Percentiles rank a stretch among this genome's conserved stretches.
These are phyloP conservation scores for Agapostemon virescens DNA, from an alignment of 2,888 invertebrate genomes.

Conservation along the genomic window DNA sequence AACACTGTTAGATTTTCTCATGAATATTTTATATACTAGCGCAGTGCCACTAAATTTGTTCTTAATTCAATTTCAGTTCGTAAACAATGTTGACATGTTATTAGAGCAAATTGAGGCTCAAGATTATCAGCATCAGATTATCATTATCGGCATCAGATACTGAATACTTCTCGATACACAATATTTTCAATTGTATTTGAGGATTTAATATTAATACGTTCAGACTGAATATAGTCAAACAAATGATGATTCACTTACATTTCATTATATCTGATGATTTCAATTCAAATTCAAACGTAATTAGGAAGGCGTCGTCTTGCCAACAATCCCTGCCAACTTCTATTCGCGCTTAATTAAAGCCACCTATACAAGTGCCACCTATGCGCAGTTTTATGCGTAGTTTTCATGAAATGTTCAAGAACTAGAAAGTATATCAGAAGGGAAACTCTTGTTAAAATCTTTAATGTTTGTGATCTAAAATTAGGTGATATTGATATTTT, in stretches of 20 bases:
- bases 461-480: neutral
- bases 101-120: neutral
- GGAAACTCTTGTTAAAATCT: neutral
- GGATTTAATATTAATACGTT: neutral
- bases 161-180: neutral
- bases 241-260: conserved; percentile 51
- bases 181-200: neutral
- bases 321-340: conserved; percentile 12
- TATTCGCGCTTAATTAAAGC: neutral
- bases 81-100: neutral
- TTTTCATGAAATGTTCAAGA: neutral
- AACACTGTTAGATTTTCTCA: neutral
- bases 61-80: neutral
- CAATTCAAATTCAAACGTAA: conserved; percentile 40
- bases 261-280: conserved; percentile 34
- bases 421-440: neutral
- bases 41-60: neutral
- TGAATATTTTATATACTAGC: conserved; percentile 1
- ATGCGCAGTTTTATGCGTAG: neutral
- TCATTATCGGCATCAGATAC: neutral
- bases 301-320: conserved; percentile 1
- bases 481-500: neutral
- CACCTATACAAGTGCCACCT: neutral
- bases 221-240: conserved; percentile 3
- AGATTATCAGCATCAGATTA: neutral